Conservation (phyloP, 1,140 invertebrate genomes). For the Aphaenogaster floridana region DNA sequence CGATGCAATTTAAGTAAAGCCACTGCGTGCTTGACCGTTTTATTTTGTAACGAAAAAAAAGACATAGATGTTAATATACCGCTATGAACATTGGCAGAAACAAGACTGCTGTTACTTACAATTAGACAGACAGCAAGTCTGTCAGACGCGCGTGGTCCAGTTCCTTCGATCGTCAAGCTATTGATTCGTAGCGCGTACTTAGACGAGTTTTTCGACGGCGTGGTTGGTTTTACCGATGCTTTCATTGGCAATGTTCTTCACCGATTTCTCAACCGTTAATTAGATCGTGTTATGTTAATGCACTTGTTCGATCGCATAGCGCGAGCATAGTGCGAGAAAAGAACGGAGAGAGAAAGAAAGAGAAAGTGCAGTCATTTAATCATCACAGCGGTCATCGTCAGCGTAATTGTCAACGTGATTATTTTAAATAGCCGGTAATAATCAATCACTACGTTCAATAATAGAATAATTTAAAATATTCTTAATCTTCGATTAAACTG, state of each 20-base stretch:
- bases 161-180: slow-evolving; percentile 23
- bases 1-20: slow-evolving; percentile 19
- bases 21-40: background rate
- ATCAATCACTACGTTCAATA: slow-evolving; percentile 11
- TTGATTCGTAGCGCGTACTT: slow-evolving; percentile 27
- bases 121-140: slow-evolving; percentile 23
- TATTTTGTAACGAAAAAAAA: slow-evolving; percentile 10
- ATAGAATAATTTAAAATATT: background rate
- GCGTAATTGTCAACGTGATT: slow-evolving; percentile 12
- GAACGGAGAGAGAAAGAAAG: slow-evolving; percentile 25
- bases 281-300: slow-evolving; percentile 64
- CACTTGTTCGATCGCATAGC: background rate
- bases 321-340: background rate
- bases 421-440: slow-evolving; percentile 8
- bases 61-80: background rate
- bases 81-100: slow-evolving; percentile 3
- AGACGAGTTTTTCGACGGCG: slow-evolving; percentile 50
- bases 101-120: slow-evolving; percentile 6
- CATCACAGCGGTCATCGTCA: background rate
- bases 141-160: slow-evolving; percentile 26
- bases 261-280: slow-evolving; percentile 54
- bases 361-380: slow-evolving; percentile 39
- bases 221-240: slow-evolving; percentile 34
- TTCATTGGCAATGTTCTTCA: slow-evolving; percentile 30
- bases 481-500: background rate